These are phyloP conservation scores for Silurus asotus DNA, from an alignment of 2,113 vertebrate species.

Conservation along the genomic window DNA sequence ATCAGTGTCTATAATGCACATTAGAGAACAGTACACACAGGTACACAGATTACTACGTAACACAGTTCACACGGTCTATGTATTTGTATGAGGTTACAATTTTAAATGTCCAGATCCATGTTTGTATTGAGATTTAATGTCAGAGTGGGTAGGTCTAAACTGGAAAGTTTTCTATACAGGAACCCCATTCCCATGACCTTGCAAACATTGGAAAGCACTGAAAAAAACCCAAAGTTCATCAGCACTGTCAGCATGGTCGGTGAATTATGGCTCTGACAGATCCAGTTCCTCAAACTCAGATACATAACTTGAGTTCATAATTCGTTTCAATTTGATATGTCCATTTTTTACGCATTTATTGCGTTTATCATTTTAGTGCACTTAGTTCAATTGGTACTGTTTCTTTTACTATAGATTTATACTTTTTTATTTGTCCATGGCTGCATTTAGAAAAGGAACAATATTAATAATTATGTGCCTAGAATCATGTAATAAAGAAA, in stretches of 20 bases:
- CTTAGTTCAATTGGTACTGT: neutral
- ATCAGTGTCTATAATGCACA: neutral
- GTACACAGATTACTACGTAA: neutral
- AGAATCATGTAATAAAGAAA: neutral
- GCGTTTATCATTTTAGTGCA: neutral
- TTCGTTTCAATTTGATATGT: neutral
- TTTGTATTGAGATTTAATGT: neutral
- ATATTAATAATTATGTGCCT: neutral
- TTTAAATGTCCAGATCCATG: neutral
- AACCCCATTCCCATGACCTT: neutral
- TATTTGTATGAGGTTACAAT: neutral
- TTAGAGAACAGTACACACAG: too few relatives aligned
- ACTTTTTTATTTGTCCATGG: neutral
- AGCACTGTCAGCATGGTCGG: neutral
- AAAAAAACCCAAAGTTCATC: neutral
- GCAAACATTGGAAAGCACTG: neutral
- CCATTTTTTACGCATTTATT: neutral
- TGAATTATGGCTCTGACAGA: neutral
- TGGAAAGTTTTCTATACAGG: neutral
- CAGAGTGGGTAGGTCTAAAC: neutral
- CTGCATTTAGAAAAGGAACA: neutral
- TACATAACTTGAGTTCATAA: neutral
- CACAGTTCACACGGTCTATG: neutral
- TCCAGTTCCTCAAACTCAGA: neutral
- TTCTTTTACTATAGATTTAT: neutral